Evolutionary conservation across 2,888 invertebrate genomes (phyloP).

Genomic region (Embidobia sp.): DNA sequence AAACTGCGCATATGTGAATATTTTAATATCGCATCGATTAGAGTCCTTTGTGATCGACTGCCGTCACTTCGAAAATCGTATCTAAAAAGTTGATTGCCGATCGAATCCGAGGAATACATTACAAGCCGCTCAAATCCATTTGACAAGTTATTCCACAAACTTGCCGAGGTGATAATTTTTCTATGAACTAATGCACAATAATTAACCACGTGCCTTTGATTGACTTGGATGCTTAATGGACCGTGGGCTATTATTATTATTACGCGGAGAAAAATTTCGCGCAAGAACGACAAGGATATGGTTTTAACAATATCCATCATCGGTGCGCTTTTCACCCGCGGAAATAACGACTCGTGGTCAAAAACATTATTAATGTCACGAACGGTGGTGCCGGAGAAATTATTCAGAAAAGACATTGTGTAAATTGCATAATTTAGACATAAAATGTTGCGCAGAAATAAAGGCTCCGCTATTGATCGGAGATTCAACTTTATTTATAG

Average conservation of each 20-base stretch:
- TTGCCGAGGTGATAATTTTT: constrained; percentile 17
- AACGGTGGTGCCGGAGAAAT: background rate
- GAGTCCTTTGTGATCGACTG: constrained; percentile 3
- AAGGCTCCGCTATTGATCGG: too few relatives aligned
- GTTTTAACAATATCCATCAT: constrained; percentile 78
- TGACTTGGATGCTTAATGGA: constrained; percentile 43
- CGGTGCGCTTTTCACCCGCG: constrained; percentile 55
- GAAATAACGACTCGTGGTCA: background rate
- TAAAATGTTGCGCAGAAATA: too few relatives aligned
- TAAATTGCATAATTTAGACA: background rate
- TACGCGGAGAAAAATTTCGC: constrained; percentile 21
- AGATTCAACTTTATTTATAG: too few relatives aligned
- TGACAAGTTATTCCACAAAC: too few relatives aligned
- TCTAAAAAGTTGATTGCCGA: constrained; percentile 13
- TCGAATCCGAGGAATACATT: background rate
- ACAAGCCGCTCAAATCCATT: too few relatives aligned
- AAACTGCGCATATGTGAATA: constrained; percentile 50
- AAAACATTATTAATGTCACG: constrained; percentile 9
- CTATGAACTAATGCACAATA: constrained; percentile 19
- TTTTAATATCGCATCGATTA: constrained; percentile 46
- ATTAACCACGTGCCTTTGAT: constrained; percentile 37
- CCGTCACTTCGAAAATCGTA: background rate
- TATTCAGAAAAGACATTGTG: background rate
- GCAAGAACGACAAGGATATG: constrained; percentile 72
- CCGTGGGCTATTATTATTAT: constrained; percentile 43